These are phyloP conservation scores for Macrochelys suwanniensis DNA, from an alignment of 2,797 vertebrate genomes.

Conservation along the genomic window DNA sequence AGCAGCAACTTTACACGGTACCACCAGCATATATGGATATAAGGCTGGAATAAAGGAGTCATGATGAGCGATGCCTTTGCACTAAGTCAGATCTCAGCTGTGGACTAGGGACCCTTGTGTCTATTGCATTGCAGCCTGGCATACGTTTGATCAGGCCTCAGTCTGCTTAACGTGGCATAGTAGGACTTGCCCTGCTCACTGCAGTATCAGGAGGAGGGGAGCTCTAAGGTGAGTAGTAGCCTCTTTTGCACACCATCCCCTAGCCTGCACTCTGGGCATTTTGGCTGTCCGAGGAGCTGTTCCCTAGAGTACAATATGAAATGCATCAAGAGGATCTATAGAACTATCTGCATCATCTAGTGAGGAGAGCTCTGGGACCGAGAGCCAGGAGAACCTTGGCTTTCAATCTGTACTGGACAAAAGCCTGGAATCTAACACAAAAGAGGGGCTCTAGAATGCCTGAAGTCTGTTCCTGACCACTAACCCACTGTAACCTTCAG, in stretches of 20 bases:
- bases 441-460: not conserved
- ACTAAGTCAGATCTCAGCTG: not conserved
- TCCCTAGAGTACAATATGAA: not conserved
- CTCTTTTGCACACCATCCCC: not conserved
- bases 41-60: too few species aligned
- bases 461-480: not conserved
- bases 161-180: not conserved
- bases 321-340: not conserved
- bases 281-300: not conserved
- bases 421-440: not conserved
- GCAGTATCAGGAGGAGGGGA: too few species aligned
- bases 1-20: too few species aligned
- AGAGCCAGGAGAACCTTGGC: not conserved
- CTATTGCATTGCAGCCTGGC: not conserved
- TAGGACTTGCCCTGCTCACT: not conserved
- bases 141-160: not conserved
- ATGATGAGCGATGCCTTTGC: not conserved
- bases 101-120: not conserved
- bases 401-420: not conserved
- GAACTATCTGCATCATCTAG: not conserved
- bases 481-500: not conserved
- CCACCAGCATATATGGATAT: not conserved
- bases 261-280: not conserved
- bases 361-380: not conserved
- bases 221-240: too few species aligned